Evolutionary conservation across 2,888 invertebrate genomes (phyloP).

Genomic region (Oscheius sp.): DNA sequence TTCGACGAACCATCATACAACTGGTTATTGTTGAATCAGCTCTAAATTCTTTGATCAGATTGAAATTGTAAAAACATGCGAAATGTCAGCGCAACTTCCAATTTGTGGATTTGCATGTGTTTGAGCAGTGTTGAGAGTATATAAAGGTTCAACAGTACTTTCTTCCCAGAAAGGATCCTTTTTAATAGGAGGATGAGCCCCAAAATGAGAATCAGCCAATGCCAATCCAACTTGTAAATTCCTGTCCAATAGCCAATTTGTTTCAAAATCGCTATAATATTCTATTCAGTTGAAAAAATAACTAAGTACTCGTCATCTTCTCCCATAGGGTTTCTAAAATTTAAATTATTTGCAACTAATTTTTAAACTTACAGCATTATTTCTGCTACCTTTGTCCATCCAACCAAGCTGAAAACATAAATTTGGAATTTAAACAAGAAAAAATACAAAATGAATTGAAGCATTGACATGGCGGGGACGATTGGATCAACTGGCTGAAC

Average conservation of each 20-base stretch:
- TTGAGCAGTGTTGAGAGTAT: slow-evolving; percentile 61
- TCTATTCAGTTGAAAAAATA: slow-evolving; percentile 49
- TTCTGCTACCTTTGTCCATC: slow-evolving; percentile 20
- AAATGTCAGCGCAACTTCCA: slow-evolving; percentile 61
- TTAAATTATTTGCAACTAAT: background rate
- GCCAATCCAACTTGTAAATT: slow-evolving; percentile 62
- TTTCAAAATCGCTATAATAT: slow-evolving; percentile 54
- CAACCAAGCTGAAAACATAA: no score
- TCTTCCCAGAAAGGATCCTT: slow-evolving; percentile 53
- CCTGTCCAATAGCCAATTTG: slow-evolving; percentile 65
- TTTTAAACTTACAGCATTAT: slow-evolving; percentile 35
- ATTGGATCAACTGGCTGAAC: slow-evolving; percentile 53
- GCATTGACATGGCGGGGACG: slow-evolving; percentile 65
- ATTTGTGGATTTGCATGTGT: slow-evolving; percentile 64
- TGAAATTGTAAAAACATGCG: slow-evolving; percentile 25
- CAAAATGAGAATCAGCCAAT: slow-evolving; percentile 63
- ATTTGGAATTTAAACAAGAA: no score
- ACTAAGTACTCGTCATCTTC: slow-evolving; percentile 51
- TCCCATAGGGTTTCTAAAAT: slow-evolving; percentile 54
- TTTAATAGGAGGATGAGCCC: slow-evolving; percentile 51
- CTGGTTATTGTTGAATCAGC: no score
- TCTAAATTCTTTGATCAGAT: no score
- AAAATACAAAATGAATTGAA: slow-evolving; percentile 50
- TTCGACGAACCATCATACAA: no score
- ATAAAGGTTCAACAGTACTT: slow-evolving; percentile 38